Percentiles rank a stretch among this genome's conserved stretches.
phyloP scores from a whole-genome alignment of 2,113 vertebrate genomes.

The Pagrus major region DNA sequence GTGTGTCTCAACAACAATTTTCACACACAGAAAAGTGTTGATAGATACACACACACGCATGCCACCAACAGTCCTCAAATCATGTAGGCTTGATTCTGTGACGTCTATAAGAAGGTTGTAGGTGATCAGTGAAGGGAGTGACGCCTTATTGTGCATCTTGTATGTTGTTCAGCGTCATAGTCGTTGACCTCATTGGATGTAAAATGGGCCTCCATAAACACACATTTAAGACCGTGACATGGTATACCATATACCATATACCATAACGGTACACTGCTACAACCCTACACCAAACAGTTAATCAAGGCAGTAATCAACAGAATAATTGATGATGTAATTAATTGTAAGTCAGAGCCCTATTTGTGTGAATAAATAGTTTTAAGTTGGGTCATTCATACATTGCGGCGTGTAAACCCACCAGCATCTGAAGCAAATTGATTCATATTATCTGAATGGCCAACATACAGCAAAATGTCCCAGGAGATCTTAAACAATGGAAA shows the following conservation, averaged over 20 bases:
- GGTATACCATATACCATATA: too few relatives aligned
- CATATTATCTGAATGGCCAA: not conserved
- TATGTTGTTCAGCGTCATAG: not conserved
- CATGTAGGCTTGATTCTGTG: not conserved
- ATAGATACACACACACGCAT: not conserved
- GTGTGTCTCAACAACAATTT: conserved; percentile 14
- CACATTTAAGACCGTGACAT: too few relatives aligned
- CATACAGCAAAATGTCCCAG: not conserved
- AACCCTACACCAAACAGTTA: not conserved
- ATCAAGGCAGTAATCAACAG: not conserved
- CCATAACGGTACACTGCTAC: too few relatives aligned
- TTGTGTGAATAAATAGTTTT: not conserved
- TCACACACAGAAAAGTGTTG: conserved; percentile 12
- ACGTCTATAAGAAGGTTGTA: not conserved
- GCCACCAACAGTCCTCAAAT: not conserved
- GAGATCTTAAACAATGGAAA: not conserved
- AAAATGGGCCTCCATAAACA: not conserved
- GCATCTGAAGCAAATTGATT: not conserved
- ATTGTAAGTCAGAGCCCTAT: not conserved
- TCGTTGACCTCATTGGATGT: not conserved
- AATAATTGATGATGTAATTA: not conserved
- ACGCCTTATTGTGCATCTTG: not conserved
- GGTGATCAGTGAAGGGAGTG: too few relatives aligned
- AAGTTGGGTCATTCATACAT: not conserved
- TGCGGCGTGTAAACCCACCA: not conserved